Evolutionary conservation across 2,888 invertebrate species (phyloP).

Genomic region (Aphidius colemani): DNA sequence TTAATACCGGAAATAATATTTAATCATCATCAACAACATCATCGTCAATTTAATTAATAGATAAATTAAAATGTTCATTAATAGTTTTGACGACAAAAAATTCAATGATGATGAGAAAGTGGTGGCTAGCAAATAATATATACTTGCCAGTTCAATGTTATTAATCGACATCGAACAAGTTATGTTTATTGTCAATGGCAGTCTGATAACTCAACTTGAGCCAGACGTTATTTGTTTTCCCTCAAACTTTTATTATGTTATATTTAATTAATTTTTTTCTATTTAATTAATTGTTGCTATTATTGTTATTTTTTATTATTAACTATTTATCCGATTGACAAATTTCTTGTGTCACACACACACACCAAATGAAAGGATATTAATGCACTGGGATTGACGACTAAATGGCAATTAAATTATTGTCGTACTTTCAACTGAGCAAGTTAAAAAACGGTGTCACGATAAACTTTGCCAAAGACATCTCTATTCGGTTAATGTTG

Average conservation of each 20-base stretch:
- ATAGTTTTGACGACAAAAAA: not conserved
- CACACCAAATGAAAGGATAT: slow-evolving; percentile 37
- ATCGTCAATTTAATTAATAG: not conserved
- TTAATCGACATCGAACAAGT: slow-evolving; percentile 23
- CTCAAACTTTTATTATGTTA: no score
- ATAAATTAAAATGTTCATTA: no score
- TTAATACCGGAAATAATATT: slow-evolving; percentile 8
- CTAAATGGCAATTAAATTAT: slow-evolving; percentile 23
- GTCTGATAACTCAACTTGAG: not conserved
- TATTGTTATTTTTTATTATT: no score
- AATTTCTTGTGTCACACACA: slow-evolving; percentile 34
- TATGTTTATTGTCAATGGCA: not conserved
- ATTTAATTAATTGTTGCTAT: no score
- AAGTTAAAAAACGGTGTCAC: slow-evolving; percentile 56
- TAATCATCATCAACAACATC: not conserved
- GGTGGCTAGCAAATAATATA: not conserved
- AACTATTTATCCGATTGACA: not conserved
- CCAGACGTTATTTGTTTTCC: not conserved
- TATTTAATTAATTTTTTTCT: no score
- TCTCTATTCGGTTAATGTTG: slow-evolving; percentile 30
- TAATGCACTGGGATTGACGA: slow-evolving; percentile 37
- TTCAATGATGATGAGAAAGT: slow-evolving; percentile 10
- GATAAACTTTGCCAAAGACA: slow-evolving; percentile 55
- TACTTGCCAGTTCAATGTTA: slow-evolving; percentile 26
- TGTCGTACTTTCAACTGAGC: slow-evolving; percentile 27